These are phyloP conservation scores for Drosophila nikananu DNA, from an alignment of 1,140 invertebrate species.

Conservation along the genomic window DNA sequence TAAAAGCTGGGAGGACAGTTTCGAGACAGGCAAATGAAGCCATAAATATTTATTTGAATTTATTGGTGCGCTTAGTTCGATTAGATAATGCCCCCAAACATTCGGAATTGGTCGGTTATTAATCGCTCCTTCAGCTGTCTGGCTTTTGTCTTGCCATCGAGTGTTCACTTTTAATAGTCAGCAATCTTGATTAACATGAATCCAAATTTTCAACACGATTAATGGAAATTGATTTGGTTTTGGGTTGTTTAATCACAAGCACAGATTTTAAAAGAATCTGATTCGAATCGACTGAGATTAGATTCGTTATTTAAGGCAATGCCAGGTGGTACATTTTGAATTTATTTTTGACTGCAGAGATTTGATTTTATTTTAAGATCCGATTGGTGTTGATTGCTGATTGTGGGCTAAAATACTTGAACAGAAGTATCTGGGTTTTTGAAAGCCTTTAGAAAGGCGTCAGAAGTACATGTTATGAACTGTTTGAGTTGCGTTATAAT, in stretches of 20 bases:
- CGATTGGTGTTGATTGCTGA: neutral
- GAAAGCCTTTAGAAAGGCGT: neutral
- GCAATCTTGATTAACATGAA: neutral
- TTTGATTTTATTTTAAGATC: neutral
- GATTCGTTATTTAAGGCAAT: neutral
- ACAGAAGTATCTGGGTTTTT: neutral
- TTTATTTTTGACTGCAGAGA: neutral
- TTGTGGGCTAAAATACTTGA: neutral
- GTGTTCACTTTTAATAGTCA: neutral
- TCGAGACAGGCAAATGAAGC: neutral
- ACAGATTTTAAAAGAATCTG: neutral
- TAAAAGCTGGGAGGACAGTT: neutral
- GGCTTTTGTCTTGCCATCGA: slow-evolving; percentile 8
- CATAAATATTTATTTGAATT: slow-evolving; percentile 21
- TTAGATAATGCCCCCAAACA: slow-evolving; percentile 25
- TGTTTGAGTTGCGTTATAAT: too few relatives aligned
- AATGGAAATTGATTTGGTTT: neutral
- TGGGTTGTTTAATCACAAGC: neutral
- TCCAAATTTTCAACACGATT: slow-evolving; percentile 12
- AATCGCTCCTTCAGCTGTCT: slow-evolving; percentile 20
- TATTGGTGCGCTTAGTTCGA: slow-evolving; percentile 7
- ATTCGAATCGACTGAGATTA: slow-evolving; percentile 13
- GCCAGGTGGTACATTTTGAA: neutral
- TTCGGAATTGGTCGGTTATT: slow-evolving; percentile 5
- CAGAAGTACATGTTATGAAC: neutral